Evolutionary conservation across 2,797 vertebrate species (phyloP).

Genomic region (Pangasius krempfi): DNA sequence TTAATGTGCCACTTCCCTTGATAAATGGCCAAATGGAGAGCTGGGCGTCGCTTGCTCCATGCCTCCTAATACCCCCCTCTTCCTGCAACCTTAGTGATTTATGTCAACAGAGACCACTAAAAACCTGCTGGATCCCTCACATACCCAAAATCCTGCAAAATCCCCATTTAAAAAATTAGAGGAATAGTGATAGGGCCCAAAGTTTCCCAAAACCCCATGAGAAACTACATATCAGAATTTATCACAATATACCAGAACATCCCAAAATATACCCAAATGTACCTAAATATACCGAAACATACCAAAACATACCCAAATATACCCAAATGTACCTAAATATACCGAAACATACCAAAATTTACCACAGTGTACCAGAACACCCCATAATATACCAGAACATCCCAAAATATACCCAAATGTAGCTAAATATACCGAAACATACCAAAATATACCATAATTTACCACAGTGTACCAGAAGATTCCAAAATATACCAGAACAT

Average conservation of each 20-base stretch:
- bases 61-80: conserved; percentile 38
- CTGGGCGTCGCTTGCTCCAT: conserved; percentile 79
- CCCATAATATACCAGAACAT: neutral
- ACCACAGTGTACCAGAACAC: too few relatives aligned
- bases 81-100: conserved; percentile 62
- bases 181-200: conserved; percentile 36
- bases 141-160: conserved; percentile 28
- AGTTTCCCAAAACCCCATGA: neutral
- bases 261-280: neutral
- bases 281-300: neutral
- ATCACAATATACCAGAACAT: neutral
- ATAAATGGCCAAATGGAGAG: conserved; percentile 90
- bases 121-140: conserved; percentile 44
- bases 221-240: neutral
- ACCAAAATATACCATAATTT: neutral
- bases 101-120: conserved; percentile 59
- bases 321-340: neutral
- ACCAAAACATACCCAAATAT: neutral
- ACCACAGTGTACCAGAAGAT: neutral
- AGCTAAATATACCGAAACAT: neutral
- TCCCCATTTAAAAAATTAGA: conserved; percentile 63
- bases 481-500: neutral
- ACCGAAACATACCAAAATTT: neutral
- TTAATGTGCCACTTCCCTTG: conserved; percentile 89
- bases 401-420: neutral